phyloP scores from a whole-genome alignment of 2,797 vertebrate genomes.

The Tolypeutes matacus region DNA sequence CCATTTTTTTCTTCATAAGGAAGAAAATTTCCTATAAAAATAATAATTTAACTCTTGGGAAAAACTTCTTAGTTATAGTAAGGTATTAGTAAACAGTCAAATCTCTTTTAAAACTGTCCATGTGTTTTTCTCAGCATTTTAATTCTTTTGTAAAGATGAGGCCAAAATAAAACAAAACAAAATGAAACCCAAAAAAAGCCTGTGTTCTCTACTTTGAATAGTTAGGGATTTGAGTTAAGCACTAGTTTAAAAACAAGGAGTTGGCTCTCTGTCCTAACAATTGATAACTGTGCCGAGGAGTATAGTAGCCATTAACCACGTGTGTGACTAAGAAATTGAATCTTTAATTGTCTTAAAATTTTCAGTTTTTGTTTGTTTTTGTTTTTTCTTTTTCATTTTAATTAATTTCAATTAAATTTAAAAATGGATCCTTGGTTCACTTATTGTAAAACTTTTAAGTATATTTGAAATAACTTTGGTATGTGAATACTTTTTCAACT shows the following conservation, averaged over 20 bases:
- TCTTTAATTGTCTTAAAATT: background rate
- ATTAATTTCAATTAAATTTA: constrained; percentile 7
- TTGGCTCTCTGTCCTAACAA: background rate
- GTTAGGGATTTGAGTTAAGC: constrained; percentile 15
- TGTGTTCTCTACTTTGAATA: background rate
- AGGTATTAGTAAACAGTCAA: background rate
- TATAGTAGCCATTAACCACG: background rate
- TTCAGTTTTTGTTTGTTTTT: too few relatives aligned
- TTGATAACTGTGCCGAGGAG: background rate
- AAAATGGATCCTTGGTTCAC: background rate
- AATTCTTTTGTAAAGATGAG: background rate
- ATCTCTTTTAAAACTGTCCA: background rate
- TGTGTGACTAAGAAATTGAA: background rate
- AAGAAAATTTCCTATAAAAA: constrained; percentile 9
- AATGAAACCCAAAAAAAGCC: background rate
- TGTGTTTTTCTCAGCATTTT: background rate
- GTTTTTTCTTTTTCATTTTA: background rate
- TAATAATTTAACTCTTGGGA: background rate
- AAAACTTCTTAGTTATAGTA: background rate
- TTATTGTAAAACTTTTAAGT: background rate
- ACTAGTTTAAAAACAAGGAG: background rate
- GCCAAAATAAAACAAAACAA: too few relatives aligned
- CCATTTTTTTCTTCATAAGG: background rate
- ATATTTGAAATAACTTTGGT: background rate
- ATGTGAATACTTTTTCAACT: background rate